phyloP scores from a whole-genome alignment of 1,140 invertebrate species.

The Steinernema feltiae region DNA sequence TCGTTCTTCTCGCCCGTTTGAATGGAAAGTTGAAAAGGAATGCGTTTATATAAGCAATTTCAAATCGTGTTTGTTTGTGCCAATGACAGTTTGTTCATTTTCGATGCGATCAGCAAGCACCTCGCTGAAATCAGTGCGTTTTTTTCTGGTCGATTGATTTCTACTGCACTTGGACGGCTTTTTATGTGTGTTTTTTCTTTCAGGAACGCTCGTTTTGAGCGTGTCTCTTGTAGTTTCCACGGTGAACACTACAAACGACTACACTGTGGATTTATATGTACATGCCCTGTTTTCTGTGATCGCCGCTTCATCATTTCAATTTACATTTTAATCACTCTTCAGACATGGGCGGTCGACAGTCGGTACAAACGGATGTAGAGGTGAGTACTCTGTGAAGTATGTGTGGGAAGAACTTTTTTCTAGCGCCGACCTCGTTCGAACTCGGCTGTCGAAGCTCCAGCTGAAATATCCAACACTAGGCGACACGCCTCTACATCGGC shows the following conservation, averaged over 20 bases:
- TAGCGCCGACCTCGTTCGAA: neutral
- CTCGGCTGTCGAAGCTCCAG: neutral
- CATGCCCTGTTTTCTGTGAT: neutral
- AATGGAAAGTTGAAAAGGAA: too few species aligned
- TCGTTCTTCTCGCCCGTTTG: too few species aligned
- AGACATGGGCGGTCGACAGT: constrained; percentile 2
- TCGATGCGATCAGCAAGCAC: neutral
- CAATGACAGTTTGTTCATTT: too few species aligned
- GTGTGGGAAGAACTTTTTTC: neutral
- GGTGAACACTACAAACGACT: neutral
- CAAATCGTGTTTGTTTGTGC: neutral
- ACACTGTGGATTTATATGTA: neutral
- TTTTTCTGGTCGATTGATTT: neutral
- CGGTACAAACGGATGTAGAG: neutral
- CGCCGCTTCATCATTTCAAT: neutral
- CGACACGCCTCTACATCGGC: neutral
- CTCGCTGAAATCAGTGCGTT: neutral
- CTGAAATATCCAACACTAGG: neutral
- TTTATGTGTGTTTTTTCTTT: neutral
- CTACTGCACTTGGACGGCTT: neutral
- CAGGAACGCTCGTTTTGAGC: neutral
- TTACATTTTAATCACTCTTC: neutral
- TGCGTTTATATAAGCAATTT: too few species aligned
- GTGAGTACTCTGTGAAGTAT: neutral
- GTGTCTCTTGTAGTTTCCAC: neutral